Evolutionary conservation across 2,113 vertebrate species (phyloP), one percentile per base, ranked within the genome.

Genomic region (Prolemur simus): DNA sequence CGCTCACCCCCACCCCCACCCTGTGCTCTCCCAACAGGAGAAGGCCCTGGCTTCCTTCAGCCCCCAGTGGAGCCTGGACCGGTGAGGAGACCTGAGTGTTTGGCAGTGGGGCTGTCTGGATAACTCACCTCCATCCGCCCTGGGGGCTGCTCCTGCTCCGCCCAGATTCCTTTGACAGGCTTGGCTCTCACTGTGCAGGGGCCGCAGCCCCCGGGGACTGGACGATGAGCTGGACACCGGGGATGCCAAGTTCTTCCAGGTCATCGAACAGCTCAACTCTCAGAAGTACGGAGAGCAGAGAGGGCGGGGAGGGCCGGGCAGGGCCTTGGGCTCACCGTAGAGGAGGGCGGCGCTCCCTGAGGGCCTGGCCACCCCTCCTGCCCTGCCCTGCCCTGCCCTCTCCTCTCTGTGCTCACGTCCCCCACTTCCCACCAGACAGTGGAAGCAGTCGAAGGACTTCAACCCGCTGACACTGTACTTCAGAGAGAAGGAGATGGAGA

Each of bases 381-480:
- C 20, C 39, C 73, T 37, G 45, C 42, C 25, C 84, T 37, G 42
- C 37, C 64, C 56, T n/a, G 3, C 66, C 34, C 52, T 37, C 60
- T 34, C 71, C n/a, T 88, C 68, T 25, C 58, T 2, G 64, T 34
- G 20, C 47, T 93, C 3, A 34, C 34, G 11, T 34, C 15, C 37
- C 60, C 64, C 27, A 69, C 9, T 74, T 74, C 78, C 54, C 34
- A 63, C 39, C 91, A 98, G 98, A 76, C 98, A 98, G 52, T 98
- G 98, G 98, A 98, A 97, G 81, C 98, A 98, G 39, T 98, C 98
- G 0, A 98, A 98, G 96, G 98, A 98, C 89, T 98, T 98, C 97
- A 98, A 97, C 91, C 97, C 97, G 23, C 89, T 98, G 81, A 98
- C 98, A 1, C 91, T 98, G 21, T 98, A 98, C 95, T 98, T 98